A percentile compares a stretch with the other conserved stretches of the same genome.
Conservation (phyloP, 2,888 invertebrate species). For the Mayetiola destructor region DNA sequence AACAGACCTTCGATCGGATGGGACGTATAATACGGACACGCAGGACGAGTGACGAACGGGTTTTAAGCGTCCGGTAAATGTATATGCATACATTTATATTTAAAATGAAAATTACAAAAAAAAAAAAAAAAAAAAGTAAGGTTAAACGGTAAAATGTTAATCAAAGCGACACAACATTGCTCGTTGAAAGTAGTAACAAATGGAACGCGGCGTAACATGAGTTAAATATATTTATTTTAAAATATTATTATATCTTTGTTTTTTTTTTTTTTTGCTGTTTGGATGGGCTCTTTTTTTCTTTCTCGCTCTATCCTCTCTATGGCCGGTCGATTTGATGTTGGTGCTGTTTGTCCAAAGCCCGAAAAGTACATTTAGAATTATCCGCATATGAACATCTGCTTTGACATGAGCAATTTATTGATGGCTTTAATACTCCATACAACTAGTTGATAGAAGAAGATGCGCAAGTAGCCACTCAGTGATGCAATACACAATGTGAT, state of each 20-base stretch:
- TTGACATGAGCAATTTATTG: too few species aligned
- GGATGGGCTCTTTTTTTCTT: neutral
- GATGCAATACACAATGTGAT: too few species aligned
- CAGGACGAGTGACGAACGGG: neutral
- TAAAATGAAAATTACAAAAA: neutral
- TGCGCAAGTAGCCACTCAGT: too few species aligned
- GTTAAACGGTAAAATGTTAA: conserved; percentile 1
- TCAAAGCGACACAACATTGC: neutral
- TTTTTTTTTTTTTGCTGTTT: neutral
- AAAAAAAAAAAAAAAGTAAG: neutral
- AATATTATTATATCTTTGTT: neutral
- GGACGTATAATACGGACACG: too few species aligned
- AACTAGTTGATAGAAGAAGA: too few species aligned
- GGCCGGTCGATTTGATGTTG: neutral
- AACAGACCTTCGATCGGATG: neutral
- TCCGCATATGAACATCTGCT: too few species aligned
- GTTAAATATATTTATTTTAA: neutral
- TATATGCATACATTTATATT: neutral
- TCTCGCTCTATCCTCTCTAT: neutral
- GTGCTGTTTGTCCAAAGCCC: neutral
- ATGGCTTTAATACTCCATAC: too few species aligned
- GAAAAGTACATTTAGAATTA: too few species aligned
- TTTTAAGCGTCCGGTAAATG: neutral
- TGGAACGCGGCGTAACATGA: neutral
- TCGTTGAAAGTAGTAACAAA: neutral